Evolutionary conservation across 1,140 invertebrate species (phyloP).

Genomic region (Drosophila micromelanica): DNA sequence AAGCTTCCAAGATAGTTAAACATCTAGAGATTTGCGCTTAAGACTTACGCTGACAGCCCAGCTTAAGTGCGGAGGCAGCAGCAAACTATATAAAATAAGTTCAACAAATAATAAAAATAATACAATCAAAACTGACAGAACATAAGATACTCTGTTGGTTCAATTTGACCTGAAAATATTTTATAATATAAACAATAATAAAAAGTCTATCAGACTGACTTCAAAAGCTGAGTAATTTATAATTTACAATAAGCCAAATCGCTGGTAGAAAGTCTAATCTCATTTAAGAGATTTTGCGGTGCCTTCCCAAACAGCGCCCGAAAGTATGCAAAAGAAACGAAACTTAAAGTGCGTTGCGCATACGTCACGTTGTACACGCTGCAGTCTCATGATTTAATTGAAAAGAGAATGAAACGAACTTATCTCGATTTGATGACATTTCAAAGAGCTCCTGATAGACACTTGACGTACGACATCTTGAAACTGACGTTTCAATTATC

Average conservation of each 20-base stretch:
- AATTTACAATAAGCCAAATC: too few relatives aligned
- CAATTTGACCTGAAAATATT: not conserved
- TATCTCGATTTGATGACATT: slow-evolving; percentile 19
- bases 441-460: slow-evolving; percentile 16
- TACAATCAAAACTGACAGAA: not conserved
- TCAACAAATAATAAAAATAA: not conserved
- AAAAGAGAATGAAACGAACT: slow-evolving; percentile 3
- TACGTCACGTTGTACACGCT: slow-evolving; percentile 14
- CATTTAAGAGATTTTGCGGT: not conserved
- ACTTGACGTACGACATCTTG: slow-evolving; percentile 10
- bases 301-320: not conserved
- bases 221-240: too few relatives aligned
- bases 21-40: slow-evolving; percentile 20
- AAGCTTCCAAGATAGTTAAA: slow-evolving; percentile 37
- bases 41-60: slow-evolving; percentile 27
- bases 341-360: slow-evolving; percentile 7
- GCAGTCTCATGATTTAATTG: slow-evolving; percentile 3
- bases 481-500: slow-evolving; percentile 14
- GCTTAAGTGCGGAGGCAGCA: slow-evolving; percentile 10
- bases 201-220: too few relatives aligned
- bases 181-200: too few relatives aligned
- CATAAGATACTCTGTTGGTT: not conserved
- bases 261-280: not conserved
- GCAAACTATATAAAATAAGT: not conserved
- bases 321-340: slow-evolving; percentile 11